phyloP scores from a whole-genome alignment of 2,888 invertebrate species.

The Griposia aprilina region DNA sequence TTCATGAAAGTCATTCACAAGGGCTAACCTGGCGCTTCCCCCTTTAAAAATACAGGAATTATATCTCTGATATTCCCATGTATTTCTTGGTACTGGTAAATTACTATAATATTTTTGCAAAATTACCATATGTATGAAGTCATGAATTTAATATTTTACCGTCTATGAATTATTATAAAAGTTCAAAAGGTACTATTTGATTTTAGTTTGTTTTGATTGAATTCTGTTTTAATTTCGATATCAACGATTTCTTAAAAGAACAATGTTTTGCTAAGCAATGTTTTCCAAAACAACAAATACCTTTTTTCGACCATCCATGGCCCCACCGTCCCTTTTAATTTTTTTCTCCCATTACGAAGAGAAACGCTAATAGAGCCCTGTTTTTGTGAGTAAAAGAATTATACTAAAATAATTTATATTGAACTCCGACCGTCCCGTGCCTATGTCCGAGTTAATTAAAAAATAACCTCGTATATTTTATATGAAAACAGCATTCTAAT shows the following conservation, averaged over 20 bases:
- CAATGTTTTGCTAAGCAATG: not conserved
- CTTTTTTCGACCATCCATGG: slow-evolving; percentile 29
- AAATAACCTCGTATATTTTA: slow-evolving; percentile 56
- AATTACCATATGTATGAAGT: too few species aligned
- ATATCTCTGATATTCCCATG: too few species aligned
- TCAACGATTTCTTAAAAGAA: slow-evolving; percentile 1
- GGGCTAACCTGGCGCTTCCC: too few species aligned
- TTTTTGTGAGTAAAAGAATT: slow-evolving; percentile 56
- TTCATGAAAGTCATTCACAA: too few species aligned
- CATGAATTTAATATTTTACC: not conserved
- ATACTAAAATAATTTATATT: slow-evolving; percentile 67
- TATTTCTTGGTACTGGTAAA: too few species aligned
- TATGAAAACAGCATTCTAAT: slow-evolving; percentile 57
- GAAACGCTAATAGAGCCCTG: slow-evolving; percentile 47
- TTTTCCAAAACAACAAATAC: slow-evolving; percentile 2
- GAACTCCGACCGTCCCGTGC: slow-evolving; percentile 35
- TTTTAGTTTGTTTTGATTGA: not conserved
- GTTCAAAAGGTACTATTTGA: not conserved
- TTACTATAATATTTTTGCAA: too few species aligned
- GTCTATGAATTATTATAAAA: not conserved
- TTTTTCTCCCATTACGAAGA: slow-evolving; percentile 54
- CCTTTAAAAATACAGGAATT: too few species aligned
- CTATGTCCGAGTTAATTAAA: slow-evolving; percentile 56
- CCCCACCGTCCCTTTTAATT: slow-evolving; percentile 40
- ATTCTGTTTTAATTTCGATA: not conserved